phyloP scores from a whole-genome alignment of 37 sponge, comb jelly and placozoan species.

The Amphimedon queenslandica region DNA sequence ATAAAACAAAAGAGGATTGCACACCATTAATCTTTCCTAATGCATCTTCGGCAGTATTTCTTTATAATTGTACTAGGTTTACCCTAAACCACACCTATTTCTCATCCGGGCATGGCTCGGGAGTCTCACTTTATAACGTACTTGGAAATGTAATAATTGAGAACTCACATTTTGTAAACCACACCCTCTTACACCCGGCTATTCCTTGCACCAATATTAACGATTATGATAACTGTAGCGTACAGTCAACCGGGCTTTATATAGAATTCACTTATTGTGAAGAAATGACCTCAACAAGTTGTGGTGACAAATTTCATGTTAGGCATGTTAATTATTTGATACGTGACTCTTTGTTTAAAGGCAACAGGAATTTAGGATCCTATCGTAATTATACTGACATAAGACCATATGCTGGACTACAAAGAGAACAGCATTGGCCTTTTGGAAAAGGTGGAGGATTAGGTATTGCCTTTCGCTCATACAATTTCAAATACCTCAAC shows the following conservation, averaged over 20 bases:
- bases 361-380: constrained; percentile 4
- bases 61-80: constrained; percentile 12
- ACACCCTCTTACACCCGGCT: background rate
- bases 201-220: background rate
- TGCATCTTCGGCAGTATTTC: constrained; percentile 11
- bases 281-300: background rate
- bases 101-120: constrained; percentile 7
- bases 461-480: background rate
- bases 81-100: constrained; percentile 3
- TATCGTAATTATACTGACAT: background rate
- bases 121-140: constrained; percentile 27
- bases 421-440: background rate
- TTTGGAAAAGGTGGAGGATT: constrained; percentile 33
- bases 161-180: background rate
- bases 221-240: background rate
- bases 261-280: constrained; percentile 10
- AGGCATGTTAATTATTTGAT: background rate
- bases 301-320: background rate
- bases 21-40: background rate
- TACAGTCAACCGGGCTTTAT: constrained; percentile 2
- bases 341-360: constrained; percentile 3
- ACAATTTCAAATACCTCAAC: background rate
- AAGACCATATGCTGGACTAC: background rate
- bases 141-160: background rate
- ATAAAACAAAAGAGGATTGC: background rate